phyloP scores from a whole-genome alignment of 2,113 vertebrate genomes.

The Gulo gulo region DNA sequence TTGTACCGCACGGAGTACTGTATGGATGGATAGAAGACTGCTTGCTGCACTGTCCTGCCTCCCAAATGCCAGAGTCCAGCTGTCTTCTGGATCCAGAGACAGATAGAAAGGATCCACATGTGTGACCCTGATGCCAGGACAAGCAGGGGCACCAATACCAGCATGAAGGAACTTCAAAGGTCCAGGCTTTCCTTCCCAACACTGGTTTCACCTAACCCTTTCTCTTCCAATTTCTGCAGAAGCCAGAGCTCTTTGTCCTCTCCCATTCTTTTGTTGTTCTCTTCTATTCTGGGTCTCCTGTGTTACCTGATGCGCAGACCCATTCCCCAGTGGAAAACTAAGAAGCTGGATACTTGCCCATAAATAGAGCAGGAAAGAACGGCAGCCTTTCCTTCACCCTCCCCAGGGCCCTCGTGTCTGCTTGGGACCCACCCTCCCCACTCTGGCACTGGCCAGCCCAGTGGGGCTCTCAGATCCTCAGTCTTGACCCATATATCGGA shows the following conservation, averaged over 20 bases:
- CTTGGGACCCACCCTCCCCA: not conserved
- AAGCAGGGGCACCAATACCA: not conserved
- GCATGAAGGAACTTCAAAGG: not conserved
- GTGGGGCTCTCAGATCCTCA: not conserved
- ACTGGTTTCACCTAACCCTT: not conserved
- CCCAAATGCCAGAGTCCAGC: not conserved
- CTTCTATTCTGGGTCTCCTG: not conserved
- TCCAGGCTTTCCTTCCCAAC: not conserved
- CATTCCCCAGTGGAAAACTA: not conserved
- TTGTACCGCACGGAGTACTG: not conserved
- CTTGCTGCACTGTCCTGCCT: not conserved
- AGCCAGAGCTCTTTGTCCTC: not conserved
- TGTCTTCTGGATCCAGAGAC: not conserved
- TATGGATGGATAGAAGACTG: not conserved
- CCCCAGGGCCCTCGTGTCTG: not conserved
- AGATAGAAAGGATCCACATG: not conserved
- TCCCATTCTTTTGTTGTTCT: not conserved
- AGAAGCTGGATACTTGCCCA: not conserved
- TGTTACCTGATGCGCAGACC: not conserved
- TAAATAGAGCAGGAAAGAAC: not conserved
- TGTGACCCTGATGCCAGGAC: not conserved
- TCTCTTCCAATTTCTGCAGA: not conserved
- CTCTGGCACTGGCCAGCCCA: not conserved
- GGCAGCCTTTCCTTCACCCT: no score
- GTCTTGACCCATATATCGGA: not conserved